These are phyloP conservation scores for Pandion haliaetus DNA, from an alignment of 2,113 vertebrate genomes.

Conservation along the genomic window DNA sequence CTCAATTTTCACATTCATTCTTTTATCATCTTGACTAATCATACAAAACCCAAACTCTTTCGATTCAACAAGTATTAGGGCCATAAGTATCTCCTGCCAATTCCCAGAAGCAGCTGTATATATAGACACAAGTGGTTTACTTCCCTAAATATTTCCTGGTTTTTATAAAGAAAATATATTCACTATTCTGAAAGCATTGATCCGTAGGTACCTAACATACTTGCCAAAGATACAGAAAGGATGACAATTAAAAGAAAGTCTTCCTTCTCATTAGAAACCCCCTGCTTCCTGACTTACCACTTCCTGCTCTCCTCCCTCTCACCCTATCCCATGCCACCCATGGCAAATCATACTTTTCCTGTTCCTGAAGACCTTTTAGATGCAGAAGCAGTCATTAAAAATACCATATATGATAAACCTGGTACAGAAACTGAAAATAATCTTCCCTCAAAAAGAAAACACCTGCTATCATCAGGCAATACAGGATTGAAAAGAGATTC, in stretches of 20 bases:
- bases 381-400: not conserved
- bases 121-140: not conserved
- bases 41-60: not conserved
- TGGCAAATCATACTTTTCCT: not conserved
- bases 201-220: not conserved
- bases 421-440: not conserved
- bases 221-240: not conserved
- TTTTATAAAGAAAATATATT: not conserved
- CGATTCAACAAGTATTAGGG: slow-evolving; percentile 26
- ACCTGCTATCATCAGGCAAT: not conserved
- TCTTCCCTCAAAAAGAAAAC: not conserved
- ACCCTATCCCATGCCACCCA: not conserved
- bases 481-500: not conserved
- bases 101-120: not conserved
- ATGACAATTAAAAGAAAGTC: not conserved
- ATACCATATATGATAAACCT: not conserved
- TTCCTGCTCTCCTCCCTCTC: slow-evolving; percentile 37
- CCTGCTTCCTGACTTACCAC: not conserved
- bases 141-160: too few species aligned
- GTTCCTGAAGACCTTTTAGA: not conserved
- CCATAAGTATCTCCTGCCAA: not conserved
- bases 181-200: not conserved
- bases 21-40: not conserved
- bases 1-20: not conserved
- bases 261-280: not conserved